phyloP scores from a whole-genome alignment of 2,888 invertebrate genomes.

The Alloplasta piceator region DNA sequence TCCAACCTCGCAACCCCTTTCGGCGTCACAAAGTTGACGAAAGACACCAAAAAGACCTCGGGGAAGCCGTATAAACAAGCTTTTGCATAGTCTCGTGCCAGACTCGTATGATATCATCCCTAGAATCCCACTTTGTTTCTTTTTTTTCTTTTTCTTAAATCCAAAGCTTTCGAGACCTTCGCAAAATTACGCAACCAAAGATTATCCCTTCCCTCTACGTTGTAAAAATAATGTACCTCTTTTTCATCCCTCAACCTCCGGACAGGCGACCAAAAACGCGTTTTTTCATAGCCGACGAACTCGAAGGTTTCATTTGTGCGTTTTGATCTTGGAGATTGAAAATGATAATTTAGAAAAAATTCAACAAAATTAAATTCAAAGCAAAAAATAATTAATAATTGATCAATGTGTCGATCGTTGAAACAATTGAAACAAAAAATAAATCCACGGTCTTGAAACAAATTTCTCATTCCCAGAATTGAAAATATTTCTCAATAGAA shows the following conservation, averaged over 20 bases:
- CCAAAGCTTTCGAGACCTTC: slow-evolving; percentile 35
- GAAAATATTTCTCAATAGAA: too few species aligned
- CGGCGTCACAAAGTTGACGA: slow-evolving; percentile 25
- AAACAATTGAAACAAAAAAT: too few species aligned
- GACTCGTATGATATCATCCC: background rate
- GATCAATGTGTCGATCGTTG: too few species aligned
- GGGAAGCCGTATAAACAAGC: slow-evolving; percentile 45
- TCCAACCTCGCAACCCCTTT: slow-evolving; percentile 47
- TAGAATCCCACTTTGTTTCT: background rate
- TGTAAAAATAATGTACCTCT: slow-evolving; percentile 5
- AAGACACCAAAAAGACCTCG: slow-evolving; percentile 26
- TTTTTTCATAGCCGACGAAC: background rate
- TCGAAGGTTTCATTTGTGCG: too few species aligned
- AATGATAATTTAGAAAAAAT: too few species aligned
- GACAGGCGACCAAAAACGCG: background rate
- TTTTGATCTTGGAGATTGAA: too few species aligned
- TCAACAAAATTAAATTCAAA: too few species aligned
- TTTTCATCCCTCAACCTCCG: slow-evolving; percentile 11
- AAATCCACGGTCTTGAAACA: too few species aligned
- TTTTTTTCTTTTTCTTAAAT: background rate
- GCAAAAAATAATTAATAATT: too few species aligned
- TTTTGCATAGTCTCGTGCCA: slow-evolving; percentile 34
- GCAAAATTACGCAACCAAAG: slow-evolving; percentile 3
- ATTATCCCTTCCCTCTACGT: slow-evolving; percentile 17
- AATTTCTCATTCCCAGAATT: too few species aligned